These are phyloP conservation scores for Sceloporus tristichus DNA, from an alignment of 2,113 vertebrate species.

Conservation along the genomic window DNA sequence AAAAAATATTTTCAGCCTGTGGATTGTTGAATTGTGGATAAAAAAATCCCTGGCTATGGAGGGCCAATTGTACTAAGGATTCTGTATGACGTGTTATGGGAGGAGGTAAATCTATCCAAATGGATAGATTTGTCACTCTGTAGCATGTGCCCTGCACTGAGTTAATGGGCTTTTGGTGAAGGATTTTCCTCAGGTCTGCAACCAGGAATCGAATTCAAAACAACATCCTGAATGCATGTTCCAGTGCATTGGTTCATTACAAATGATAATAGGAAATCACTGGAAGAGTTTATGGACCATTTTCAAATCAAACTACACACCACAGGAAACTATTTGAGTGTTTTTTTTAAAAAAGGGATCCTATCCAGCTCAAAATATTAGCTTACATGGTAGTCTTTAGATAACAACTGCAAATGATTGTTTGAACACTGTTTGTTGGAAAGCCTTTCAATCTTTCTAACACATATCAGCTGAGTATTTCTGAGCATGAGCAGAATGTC, in stretches of 20 bases:
- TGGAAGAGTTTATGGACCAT: neutral
- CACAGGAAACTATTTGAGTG: neutral
- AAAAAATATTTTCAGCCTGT: too few relatives aligned
- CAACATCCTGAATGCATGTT: neutral
- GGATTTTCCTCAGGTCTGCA: neutral
- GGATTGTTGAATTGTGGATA: too few relatives aligned
- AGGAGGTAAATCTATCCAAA: neutral
- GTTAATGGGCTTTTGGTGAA: neutral
- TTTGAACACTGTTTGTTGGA: too few relatives aligned
- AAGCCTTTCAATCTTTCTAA: too few relatives aligned
- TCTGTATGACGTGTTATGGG: too few relatives aligned
- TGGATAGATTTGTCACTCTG: neutral
- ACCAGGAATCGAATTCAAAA: neutral
- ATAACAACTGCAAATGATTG: neutral
- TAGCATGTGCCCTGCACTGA: neutral
- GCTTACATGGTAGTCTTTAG: neutral
- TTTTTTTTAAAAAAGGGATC: neutral
- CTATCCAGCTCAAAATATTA: neutral
- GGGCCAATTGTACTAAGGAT: too few relatives aligned
- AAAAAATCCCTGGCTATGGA: too few relatives aligned
- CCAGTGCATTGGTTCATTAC: neutral
- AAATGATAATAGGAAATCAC: neutral
- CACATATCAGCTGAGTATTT: too few relatives aligned
- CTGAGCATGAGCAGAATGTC: too few relatives aligned
- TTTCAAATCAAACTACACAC: too few relatives aligned